Evolutionary conservation across 2,888 invertebrate species (phyloP).

Genomic region (Linnaemya tessellans): DNA sequence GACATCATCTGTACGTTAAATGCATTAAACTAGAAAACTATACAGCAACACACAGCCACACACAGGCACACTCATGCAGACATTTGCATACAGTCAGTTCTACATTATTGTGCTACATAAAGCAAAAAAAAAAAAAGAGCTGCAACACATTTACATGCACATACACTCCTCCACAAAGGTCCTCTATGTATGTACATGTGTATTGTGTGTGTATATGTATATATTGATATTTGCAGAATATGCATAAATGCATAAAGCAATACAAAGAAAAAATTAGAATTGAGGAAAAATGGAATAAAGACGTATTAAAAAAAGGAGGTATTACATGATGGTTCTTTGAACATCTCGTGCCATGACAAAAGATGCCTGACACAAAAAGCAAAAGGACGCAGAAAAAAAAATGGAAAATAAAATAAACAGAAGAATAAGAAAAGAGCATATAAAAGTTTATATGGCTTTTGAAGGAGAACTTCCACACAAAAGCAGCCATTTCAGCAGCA

Average conservation of each 20-base stretch:
- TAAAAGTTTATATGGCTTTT: conserved; percentile 35
- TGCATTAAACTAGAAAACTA: conserved; percentile 41
- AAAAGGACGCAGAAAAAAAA: too few species aligned
- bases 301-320: conserved; percentile 13
- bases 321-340: conserved; percentile 47
- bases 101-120: neutral
- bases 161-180: neutral
- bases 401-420: too few species aligned
- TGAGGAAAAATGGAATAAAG: conserved; percentile 17
- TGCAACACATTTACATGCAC: neutral
- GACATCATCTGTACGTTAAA: conserved; percentile 45
- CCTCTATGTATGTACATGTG: neutral
- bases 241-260: conserved; percentile 52
- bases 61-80: neutral
- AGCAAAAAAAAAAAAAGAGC: neutral
- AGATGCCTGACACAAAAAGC: conserved; percentile 25
- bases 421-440: conserved; percentile 11
- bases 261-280: conserved; percentile 33
- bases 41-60: conserved; percentile 11
- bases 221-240: conserved; percentile 53
- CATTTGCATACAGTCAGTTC: neutral
- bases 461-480: conserved; percentile 18
- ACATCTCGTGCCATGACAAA: conserved; percentile 28
- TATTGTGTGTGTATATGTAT: neutral
- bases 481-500: conserved; percentile 17